phyloP scores from a whole-genome alignment of 2,888 invertebrate genomes.

The Drosophila rubida region DNA sequence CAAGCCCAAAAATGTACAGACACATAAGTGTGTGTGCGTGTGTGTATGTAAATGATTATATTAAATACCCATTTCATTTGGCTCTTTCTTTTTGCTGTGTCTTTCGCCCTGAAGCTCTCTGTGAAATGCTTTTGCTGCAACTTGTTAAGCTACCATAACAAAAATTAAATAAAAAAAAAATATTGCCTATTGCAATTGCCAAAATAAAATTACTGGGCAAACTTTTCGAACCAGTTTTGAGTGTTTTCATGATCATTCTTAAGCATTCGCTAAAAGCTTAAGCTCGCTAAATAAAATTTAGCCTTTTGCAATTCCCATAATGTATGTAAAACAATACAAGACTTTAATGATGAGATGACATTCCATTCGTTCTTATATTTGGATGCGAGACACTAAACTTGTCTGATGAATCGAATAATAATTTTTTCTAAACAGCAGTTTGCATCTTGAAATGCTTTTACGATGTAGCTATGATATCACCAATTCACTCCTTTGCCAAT shows the following conservation, averaged over 20 bases:
- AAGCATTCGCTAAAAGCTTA: too few relatives aligned
- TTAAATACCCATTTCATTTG: constrained; percentile 17
- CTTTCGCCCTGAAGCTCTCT: neutral
- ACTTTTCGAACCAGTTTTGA: too few relatives aligned
- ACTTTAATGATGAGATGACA: too few relatives aligned
- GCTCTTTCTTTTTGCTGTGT: neutral
- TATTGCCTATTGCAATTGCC: neutral
- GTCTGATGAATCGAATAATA: too few relatives aligned
- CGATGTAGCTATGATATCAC: neutral
- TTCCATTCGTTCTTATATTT: too few relatives aligned
- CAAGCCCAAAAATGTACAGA: constrained; percentile 51
- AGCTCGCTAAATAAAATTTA: too few relatives aligned
- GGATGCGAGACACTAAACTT: too few relatives aligned
- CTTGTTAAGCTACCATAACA: neutral
- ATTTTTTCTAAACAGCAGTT: too few relatives aligned
- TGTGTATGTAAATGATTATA: neutral
- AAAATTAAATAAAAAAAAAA: neutral
- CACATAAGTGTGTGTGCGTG: neutral
- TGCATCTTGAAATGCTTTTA: too few relatives aligned
- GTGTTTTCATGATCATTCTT: too few relatives aligned
- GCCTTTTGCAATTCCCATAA: too few relatives aligned
- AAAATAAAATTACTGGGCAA: neutral
- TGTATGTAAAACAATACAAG: too few relatives aligned
- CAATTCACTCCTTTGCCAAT: neutral
- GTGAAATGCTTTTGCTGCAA: neutral